These are phyloP conservation scores for Cylloceria caligata DNA, from an alignment of 2,888 invertebrate genomes.

Conservation along the genomic window DNA sequence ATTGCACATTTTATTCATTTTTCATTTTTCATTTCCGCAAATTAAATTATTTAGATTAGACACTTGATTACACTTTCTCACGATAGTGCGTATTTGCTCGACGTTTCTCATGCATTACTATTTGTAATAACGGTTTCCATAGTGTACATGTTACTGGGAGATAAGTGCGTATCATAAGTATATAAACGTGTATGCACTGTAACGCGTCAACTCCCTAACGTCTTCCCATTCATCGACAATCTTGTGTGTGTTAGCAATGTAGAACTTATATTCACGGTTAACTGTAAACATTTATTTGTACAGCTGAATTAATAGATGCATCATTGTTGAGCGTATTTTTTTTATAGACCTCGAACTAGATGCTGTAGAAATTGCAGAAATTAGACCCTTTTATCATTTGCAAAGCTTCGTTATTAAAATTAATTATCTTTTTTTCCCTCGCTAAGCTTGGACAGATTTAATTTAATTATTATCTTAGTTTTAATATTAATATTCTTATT, in stretches of 20 bases:
- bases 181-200: not conserved
- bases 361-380: too few species aligned
- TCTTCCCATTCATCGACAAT: conserved; percentile 2
- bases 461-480: not conserved
- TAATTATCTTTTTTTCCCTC: too few species aligned
- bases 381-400: too few species aligned
- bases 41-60: not conserved
- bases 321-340: not conserved
- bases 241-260: not conserved
- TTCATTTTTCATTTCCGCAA: not conserved
- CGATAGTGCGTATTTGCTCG: not conserved
- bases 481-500: conserved; percentile 6
- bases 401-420: too few species aligned
- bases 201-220: conserved; percentile 12
- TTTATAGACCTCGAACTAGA: not conserved
- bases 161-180: conserved; percentile 37
- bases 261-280: not conserved
- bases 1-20: not conserved
- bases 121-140: conserved; percentile 18
- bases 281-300: conserved; percentile 15
- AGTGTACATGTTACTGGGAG: conserved; percentile 11
- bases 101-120: not conserved
- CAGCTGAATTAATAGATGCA: conserved; percentile 16
- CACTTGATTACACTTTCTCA: too few species aligned
- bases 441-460: too few species aligned